These are phyloP conservation scores for Leucophenga maculata DNA, from an alignment of 2,888 invertebrate genomes.

Conservation along the genomic window DNA sequence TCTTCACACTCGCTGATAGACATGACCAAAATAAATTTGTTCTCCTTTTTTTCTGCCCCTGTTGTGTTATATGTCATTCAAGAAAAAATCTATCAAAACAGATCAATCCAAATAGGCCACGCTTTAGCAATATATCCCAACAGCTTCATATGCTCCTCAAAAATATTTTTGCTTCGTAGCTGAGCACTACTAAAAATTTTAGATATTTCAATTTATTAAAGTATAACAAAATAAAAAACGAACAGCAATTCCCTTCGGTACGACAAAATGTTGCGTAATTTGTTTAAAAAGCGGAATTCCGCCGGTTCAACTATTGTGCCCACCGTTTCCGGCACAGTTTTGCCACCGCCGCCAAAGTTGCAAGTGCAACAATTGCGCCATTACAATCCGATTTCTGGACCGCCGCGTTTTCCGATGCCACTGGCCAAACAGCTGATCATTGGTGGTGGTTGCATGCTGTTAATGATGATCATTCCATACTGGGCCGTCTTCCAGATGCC, in stretches of 20 bases:
- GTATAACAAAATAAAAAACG: too few species aligned
- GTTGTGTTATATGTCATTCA: too few species aligned
- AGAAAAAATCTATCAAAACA: too few species aligned
- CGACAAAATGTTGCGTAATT: not conserved
- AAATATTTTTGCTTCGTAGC: constrained; percentile 16
- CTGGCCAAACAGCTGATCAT: constrained; percentile 37
- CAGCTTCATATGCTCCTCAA: too few species aligned
- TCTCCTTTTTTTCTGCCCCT: too few species aligned
- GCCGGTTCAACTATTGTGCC: not conserved
- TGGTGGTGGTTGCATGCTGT: constrained; percentile 43
- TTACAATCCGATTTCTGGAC: constrained; percentile 45
- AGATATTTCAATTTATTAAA: too few species aligned
- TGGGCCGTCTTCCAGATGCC: constrained; percentile 50
- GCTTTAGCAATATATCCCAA: too few species aligned
- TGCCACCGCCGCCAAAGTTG: constrained; percentile 12
- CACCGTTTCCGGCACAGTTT: not conserved
- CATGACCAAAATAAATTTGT: too few species aligned
- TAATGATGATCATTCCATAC: constrained; percentile 56
- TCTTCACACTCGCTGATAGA: too few species aligned
- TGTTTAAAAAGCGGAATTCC: not conserved
- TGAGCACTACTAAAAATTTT: constrained; percentile 27
- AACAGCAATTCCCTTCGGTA: too few species aligned
- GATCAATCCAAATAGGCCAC: too few species aligned
- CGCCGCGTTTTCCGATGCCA: constrained; percentile 55
- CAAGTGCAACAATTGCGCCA: constrained; percentile 40